phyloP scores from a whole-genome alignment of 1,140 invertebrate species.

The Bathynomus jamesi region DNA sequence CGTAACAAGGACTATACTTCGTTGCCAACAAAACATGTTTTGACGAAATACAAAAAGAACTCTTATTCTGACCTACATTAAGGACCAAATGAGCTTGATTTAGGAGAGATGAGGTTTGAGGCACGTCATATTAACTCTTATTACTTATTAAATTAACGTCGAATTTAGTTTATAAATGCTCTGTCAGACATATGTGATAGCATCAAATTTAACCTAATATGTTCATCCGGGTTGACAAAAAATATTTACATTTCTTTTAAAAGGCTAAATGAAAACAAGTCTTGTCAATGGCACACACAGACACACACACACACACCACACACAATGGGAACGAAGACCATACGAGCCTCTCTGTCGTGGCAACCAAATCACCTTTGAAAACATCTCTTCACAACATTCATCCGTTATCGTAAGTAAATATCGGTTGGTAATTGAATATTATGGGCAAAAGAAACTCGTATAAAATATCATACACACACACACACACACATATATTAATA shows the following conservation, averaged over 20 bases:
- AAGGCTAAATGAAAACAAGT: too few species aligned
- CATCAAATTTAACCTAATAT: neutral
- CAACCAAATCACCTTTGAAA: too few species aligned
- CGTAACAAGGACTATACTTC: neutral
- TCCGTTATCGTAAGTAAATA: too few species aligned
- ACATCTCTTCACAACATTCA: too few species aligned
- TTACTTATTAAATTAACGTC: neutral
- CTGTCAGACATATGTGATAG: neutral
- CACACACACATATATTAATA: too few species aligned
- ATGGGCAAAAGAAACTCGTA: too few species aligned
- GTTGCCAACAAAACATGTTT: neutral
- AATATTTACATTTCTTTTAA: slow-evolving; percentile 2
- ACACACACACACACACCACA: too few species aligned
- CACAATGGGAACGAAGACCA: too few species aligned
- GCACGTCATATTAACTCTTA: neutral
- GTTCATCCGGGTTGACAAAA: neutral
- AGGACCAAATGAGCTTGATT: neutral
- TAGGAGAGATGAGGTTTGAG: neutral
- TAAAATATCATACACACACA: too few species aligned
- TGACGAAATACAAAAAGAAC: neutral
- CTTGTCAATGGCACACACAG: too few species aligned
- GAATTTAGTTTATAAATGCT: neutral
- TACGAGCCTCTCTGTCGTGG: too few species aligned
- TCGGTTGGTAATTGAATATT: too few species aligned
- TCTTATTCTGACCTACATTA: neutral